Conservation (phyloP, 2,888 invertebrate genomes). For the Mystacides longicornis region DNA sequence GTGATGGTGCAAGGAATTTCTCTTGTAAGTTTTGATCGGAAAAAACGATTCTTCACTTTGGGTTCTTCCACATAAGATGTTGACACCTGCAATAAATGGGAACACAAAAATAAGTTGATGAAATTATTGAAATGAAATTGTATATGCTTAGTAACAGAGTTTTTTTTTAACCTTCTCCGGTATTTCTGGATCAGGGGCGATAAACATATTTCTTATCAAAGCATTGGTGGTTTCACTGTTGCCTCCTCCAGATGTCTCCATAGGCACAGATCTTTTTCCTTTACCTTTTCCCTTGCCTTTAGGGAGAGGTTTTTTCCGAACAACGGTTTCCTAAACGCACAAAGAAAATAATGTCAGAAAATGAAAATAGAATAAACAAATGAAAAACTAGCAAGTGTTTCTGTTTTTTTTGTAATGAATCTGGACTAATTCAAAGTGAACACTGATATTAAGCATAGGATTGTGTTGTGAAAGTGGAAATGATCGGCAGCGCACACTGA, state of each 20-base stretch:
- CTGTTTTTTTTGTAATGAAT: background rate
- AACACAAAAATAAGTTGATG: background rate
- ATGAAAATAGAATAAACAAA: background rate
- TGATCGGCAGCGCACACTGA: too few relatives aligned
- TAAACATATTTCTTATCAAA: slow-evolving; percentile 12
- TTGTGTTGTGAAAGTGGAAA: too few relatives aligned
- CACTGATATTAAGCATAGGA: too few relatives aligned
- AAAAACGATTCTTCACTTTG: slow-evolving; percentile 6
- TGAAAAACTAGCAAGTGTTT: background rate
- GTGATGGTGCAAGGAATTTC: too few relatives aligned
- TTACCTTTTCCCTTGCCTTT: slow-evolving; percentile 10
- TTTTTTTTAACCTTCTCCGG: slow-evolving; percentile 5
- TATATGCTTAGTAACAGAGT: background rate
- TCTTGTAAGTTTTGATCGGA: background rate
- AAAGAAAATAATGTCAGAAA: background rate
- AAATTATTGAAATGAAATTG: background rate
- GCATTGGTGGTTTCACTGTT: background rate
- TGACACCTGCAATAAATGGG: background rate
- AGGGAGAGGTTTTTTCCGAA: background rate
- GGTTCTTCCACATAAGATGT: background rate
- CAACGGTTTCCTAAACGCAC: background rate
- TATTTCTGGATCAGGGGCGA: slow-evolving; percentile 9
- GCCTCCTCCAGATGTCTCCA: background rate
- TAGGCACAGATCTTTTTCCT: slow-evolving; percentile 5
- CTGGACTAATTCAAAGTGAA: too few relatives aligned